Conservation (phyloP, 2,797 vertebrate genomes). For the Carapus acus region DNA sequence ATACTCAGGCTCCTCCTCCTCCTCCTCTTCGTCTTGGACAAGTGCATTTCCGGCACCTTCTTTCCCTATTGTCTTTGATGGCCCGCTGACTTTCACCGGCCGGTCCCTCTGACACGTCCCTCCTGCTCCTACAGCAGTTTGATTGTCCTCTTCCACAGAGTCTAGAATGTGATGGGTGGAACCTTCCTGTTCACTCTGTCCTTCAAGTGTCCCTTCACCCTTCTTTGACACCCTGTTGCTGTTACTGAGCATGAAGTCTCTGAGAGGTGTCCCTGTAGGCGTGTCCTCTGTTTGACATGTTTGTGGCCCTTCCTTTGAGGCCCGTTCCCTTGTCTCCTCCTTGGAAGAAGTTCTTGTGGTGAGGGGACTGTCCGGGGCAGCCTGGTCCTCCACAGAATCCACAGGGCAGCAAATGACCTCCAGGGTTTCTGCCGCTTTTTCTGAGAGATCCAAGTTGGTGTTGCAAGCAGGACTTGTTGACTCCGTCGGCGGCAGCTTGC, state of each 20-base stretch:
- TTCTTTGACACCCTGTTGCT: too few relatives aligned
- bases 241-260: too few relatives aligned
- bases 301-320: not conserved
- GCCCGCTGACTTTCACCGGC: slow-evolving; percentile 16
- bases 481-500: slow-evolving; percentile 14
- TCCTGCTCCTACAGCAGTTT: too few relatives aligned
- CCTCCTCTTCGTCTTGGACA: too few relatives aligned
- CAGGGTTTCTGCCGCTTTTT: slow-evolving; percentile 4
- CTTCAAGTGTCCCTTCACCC: too few relatives aligned
- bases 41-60: too few relatives aligned
- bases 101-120: too few relatives aligned
- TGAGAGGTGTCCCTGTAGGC: not conserved
- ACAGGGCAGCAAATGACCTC: slow-evolving; percentile 29
- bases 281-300: slow-evolving; percentile 5
- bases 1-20: slow-evolving; percentile 41
- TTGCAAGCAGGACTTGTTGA: too few relatives aligned
- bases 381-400: slow-evolving; percentile 45
- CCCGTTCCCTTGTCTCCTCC: slow-evolving; percentile 30
- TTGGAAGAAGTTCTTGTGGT: slow-evolving; percentile 18
- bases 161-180: too few relatives aligned
- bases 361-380: not conserved
- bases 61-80: slow-evolving; percentile 14
- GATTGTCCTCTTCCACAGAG: too few relatives aligned
- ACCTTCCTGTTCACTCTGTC: too few relatives aligned
- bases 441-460: not conserved